Evolutionary conservation across 2,888 invertebrate genomes (phyloP), one percentile per base, ranked within the genome.

Genomic region (Lypha dubia): DNA sequence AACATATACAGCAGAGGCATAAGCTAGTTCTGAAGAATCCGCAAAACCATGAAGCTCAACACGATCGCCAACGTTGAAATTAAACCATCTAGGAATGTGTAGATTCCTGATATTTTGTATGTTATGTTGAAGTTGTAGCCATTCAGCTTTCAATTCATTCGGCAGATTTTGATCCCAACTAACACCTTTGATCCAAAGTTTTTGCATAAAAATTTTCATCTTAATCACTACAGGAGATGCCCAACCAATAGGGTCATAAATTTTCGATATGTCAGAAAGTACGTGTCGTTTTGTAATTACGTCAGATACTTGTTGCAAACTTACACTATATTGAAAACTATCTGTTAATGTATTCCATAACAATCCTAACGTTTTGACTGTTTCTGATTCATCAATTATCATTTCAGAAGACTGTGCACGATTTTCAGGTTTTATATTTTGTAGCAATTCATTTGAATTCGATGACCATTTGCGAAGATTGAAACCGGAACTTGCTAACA

Each of bases 21-120:
- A 35, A 5, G 35, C 35, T 9, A 35, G 8, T 8, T 35, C 35
- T 35, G 35, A 81, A 1, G 84, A 53, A 38, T 77, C 80, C 9
- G 77, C 41, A 41, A 84, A 81, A 7, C 74, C 81, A 17, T 79
- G 84, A 11, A 84, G 63, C 38, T 84, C 76, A 46, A 71, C 24
- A 4, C 22, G 17, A 13, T 41, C 53, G 9, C 44, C 32, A 60
- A 28, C 7, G 15, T 28, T 62, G 62, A 65, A 22, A 17, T 65
- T 44, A 76, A 53, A 28, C 44, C 20, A 56, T 65, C 56, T 65
- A 9, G 56, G 65, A 38, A 76, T 65, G 20, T 65, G 63, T 8
- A 65, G 24, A 63, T 63, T 22, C n/a, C 17, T 17, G 17, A 83
- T 74, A 35, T 46, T 24, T 3, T 46, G 6, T n/a, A 73, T 41